A percentile compares a stretch with the other conserved stretches of the same genome.
phyloP scores from a whole-genome alignment of 1,140 invertebrate species.

The Polyergus mexicanus region DNA sequence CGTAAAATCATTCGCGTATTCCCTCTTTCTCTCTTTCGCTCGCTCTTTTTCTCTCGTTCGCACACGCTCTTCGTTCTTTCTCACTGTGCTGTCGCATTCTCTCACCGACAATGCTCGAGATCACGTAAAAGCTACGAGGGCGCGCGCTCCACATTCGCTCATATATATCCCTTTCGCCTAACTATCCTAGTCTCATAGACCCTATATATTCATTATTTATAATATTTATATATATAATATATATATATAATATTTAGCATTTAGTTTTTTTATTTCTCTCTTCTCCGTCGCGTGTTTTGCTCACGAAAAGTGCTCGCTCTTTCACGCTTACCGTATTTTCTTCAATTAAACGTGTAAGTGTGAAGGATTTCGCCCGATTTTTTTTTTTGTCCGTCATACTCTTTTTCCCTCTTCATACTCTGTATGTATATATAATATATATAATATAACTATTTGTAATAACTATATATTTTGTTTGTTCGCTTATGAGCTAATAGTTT shows the following conservation, averaged over 20 bases:
- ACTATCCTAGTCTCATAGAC: conserved; percentile 86
- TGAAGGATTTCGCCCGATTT: conserved; percentile 44
- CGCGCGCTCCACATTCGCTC: conserved; percentile 68
- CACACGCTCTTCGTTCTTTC: conserved; percentile 17
- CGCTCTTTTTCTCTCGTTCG: conserved; percentile 37
- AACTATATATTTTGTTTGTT: conserved; percentile 87
- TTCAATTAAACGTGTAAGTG: conserved; percentile 68
- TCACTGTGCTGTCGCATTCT: conserved; percentile 53
- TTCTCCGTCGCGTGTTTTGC: conserved; percentile 73
- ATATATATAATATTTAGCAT: conserved; percentile 86
- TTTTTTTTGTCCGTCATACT: conserved; percentile 76
- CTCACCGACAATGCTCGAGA: conserved; percentile 51
- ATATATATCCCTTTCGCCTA: conserved; percentile 82
- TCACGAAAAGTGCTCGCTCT: conserved; percentile 70
- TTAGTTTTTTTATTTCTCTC: conserved; percentile 82
- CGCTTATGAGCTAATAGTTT: conserved; percentile 86
- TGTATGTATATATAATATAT: conserved; percentile 87
- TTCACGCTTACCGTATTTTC: conserved; percentile 46
- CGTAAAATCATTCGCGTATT: conserved; percentile 51
- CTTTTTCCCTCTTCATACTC: conserved; percentile 80
- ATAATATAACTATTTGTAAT: conserved; percentile 87
- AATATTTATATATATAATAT: conserved; percentile 84
- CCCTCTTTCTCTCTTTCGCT: not conserved
- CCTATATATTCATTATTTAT: conserved; percentile 86
- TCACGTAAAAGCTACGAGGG: conserved; percentile 60